Evolutionary conservation across 1,140 invertebrate genomes (phyloP).

Genomic region (Drosophila mojavensis): DNA sequence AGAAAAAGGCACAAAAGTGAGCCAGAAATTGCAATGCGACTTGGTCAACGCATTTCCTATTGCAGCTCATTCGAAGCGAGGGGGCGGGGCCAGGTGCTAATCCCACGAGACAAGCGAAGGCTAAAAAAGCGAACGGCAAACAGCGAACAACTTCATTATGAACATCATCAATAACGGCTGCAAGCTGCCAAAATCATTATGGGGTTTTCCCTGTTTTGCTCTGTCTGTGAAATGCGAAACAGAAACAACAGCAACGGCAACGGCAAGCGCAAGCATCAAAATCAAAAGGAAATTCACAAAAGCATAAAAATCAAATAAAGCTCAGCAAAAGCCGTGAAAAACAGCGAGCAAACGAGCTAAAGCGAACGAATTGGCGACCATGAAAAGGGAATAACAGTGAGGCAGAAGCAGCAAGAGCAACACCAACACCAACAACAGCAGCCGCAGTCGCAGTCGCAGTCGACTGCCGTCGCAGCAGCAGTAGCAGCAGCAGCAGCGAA

Average conservation of each 20-base stretch:
- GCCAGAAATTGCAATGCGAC: constrained; percentile 36
- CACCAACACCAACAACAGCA: constrained; percentile 11
- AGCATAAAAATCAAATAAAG: constrained; percentile 78
- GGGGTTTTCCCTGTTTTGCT: constrained; percentile 70
- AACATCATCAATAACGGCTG: constrained; percentile 18
- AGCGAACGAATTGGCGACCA: constrained; percentile 59
- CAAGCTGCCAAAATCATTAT: constrained; percentile 29
- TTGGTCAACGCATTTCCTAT: constrained; percentile 39
- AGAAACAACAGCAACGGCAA: not conserved
- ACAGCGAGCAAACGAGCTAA: constrained; percentile 33
- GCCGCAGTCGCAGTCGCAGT: not conserved
- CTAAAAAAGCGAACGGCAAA: constrained; percentile 1
- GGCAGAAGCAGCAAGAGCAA: not conserved
- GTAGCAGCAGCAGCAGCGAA: constrained; percentile 3
- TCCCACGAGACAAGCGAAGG: not conserved
- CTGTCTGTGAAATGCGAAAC: constrained; percentile 53
- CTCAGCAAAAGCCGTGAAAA: constrained; percentile 46
- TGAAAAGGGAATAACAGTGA: constrained; percentile 59
- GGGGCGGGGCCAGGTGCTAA: not conserved
- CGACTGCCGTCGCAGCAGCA: not conserved
- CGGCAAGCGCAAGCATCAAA: constrained; percentile 38
- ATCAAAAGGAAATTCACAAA: constrained; percentile 67
- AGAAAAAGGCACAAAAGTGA: constrained; percentile 26
- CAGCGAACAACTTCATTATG: constrained; percentile 34
- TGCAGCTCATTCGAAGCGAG: not conserved